Percentiles rank a stretch among this genome's conserved stretches.
phyloP scores from a whole-genome alignment of 1,140 invertebrate species.

The Monochamus saltuarius region DNA sequence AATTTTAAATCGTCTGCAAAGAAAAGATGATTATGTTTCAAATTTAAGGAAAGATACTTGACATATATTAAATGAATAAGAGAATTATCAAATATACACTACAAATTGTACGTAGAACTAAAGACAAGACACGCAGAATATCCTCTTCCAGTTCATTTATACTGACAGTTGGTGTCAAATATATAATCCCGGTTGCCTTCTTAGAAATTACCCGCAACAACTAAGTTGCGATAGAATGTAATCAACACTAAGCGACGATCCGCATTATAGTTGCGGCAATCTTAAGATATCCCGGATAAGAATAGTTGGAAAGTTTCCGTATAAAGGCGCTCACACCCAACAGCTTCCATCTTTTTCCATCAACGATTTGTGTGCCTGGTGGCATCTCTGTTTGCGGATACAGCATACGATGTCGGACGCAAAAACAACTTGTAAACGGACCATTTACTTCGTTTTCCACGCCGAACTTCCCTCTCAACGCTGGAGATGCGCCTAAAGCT shows the following conservation, averaged over 20 bases:
- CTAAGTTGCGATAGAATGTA: too few relatives aligned
- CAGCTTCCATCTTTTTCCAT: background rate
- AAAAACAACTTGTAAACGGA: slow-evolving; percentile 40
- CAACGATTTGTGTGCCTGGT: slow-evolving; percentile 8
- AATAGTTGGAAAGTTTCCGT: slow-evolving; percentile 14
- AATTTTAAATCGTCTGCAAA: too few relatives aligned
- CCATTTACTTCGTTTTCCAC: slow-evolving; percentile 33
- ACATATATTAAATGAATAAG: too few relatives aligned
- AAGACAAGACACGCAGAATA: too few relatives aligned
- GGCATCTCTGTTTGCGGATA: slow-evolving; percentile 14
- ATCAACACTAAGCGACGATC: background rate
- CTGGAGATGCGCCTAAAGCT: slow-evolving; percentile 11
- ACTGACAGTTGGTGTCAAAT: too few relatives aligned
- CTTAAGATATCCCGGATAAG: slow-evolving; percentile 8
- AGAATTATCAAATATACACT: too few relatives aligned
- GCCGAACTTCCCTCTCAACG: slow-evolving; percentile 21
- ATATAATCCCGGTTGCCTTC: too few relatives aligned
- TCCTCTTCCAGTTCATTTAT: too few relatives aligned
- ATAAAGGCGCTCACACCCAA: background rate
- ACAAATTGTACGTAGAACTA: too few relatives aligned
- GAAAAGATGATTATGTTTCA: too few relatives aligned
- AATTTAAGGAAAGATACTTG: too few relatives aligned
- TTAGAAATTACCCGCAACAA: too few relatives aligned
- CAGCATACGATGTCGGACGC: slow-evolving; percentile 25
- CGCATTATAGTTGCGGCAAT: background rate